Evolutionary conservation across 2,888 invertebrate species (phyloP), one percentile per base, ranked within the genome.

Genomic region (Spodoptera littoralis): DNA sequence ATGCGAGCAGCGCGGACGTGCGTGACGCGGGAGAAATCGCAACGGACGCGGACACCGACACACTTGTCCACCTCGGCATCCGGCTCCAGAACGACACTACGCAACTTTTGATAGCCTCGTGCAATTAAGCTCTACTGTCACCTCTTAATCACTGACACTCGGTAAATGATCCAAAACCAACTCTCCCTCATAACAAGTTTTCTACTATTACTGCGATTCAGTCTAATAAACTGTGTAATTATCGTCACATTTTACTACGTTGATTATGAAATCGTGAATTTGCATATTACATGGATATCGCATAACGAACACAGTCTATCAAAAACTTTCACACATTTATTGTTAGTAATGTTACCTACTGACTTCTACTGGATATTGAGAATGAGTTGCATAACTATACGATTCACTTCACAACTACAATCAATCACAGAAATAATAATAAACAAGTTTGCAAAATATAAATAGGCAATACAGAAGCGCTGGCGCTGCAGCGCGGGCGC

Each of bases 1-100:
- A 84, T 84, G 88, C 81, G 83, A 83, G 82, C 78, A 62, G 81
- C 69, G 83, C 88, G 89, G 88, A 90, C 89, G 89, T 90, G 92
- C 94, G 93, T 93, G 92, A 90, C 90, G 88, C 87, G 79, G 86
- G 93, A 84, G 94, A 94, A 94, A 94, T 94, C 94, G 90, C 77
- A 61, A 64, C 82, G 69, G 73, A 70, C 78, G 80, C 86, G 83
- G 82, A 79, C 88, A 75, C 77, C 88, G 92, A 82, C 92, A 92
- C 90, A 92, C 91, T 92, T 92, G 85, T 81, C 81, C 73, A 68
- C 76, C 47, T 52, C 79, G 77, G 84, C 76, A 91, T 90, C 92
- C 92, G 92, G 90, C 81, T 88, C 77, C 70, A 76, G 68, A 64
- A 76, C 74, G 55, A 77, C 81, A 83, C 84, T 76, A 79, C 70